Base-by-base conservation (phyloP, 2,113 vertebrate species). In the Elaphurus davidianus region DNA sequence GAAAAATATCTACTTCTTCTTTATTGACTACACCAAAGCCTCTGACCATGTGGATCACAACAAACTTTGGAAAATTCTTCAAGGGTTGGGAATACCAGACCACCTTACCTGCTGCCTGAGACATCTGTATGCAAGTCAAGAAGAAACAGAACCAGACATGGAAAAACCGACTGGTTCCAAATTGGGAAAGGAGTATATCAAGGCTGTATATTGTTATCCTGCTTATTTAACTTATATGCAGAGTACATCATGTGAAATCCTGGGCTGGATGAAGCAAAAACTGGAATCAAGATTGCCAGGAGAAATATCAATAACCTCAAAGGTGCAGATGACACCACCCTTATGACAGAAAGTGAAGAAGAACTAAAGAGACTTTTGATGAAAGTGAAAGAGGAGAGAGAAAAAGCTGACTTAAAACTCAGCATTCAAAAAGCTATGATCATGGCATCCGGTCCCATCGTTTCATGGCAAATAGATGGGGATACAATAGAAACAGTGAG, bases 391-490 rank as follows among this genome's bases (percentile, higher is more conserved):
- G 33, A 1, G 7, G 64, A 67, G 33, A 36, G 17, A 0, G 2
- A 67, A 67, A 36, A 67, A 36, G 15, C 33, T 67, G 62, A 16
- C 62, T 19, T 67, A n/a, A 67, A 67, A 67, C 33, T 67, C 62
- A n/a, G 1, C 64, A 67, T 67, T 67, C 64, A 67, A 21, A 67
- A n/a, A 36, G 17, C 64, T 67, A 67, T 67, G 64, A 67, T 67
- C 8, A 36, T 67, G 64, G 33, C 16, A 67, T 36, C 62, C 0
- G 0, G 64, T 10, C 64, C 9, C 64, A 67, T 36, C 0, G 0
- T 67, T 67, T 67, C 64, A 67, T 10, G 33, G 64, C 64, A 67
- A 67, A 67, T 21, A 67, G 64, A 36, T 67, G 64, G 33, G 33
- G 33, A 36, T 67, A 36, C 17, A n/a, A 21, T 67, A 67, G 64